phyloP scores from a whole-genome alignment of 2,888 invertebrate species.

The Patella ulyssiponensis region DNA sequence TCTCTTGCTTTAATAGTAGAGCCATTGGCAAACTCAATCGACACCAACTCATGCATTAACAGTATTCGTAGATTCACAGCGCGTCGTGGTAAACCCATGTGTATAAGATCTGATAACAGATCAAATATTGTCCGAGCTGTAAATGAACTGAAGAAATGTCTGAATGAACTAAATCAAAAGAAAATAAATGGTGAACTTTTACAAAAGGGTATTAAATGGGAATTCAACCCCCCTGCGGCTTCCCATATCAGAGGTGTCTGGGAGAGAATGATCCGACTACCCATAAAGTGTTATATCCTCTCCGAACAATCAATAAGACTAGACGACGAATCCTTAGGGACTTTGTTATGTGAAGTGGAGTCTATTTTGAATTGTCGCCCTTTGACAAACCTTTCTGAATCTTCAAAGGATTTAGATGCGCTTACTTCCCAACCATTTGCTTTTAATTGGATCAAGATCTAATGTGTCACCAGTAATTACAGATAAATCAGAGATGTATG shows the following conservation, averaged over 20 bases:
- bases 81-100: conserved; percentile 19
- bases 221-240: conserved; percentile 37
- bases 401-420: conserved; percentile 28
- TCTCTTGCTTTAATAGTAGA: conserved; percentile 30
- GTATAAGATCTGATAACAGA: conserved; percentile 31
- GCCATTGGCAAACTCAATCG: conserved; percentile 29
- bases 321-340: conserved; percentile 35
- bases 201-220: conserved; percentile 33
- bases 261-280: no score
- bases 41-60: conserved; percentile 27
- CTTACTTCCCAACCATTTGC: conserved; percentile 39
- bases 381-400: conserved; percentile 25
- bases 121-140: conserved; percentile 36
- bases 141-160: conserved; percentile 27
- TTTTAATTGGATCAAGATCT: conserved; percentile 18
- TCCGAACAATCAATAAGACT: conserved; percentile 25
- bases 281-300: conserved; percentile 24
- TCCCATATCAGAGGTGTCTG: conserved; percentile 28
- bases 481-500: conserved; percentile 33
- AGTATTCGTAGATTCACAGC: conserved; percentile 28
- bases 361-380: conserved; percentile 34
- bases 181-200: conserved; percentile 24
- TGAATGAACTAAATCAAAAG: conserved; percentile 28
- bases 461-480: conserved; percentile 29
- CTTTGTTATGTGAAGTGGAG: conserved; percentile 37